A percentile compares a stretch with the other conserved stretches of the same genome.
phyloP scores from a whole-genome alignment of 2,797 vertebrate genomes.

The Pseudocheirus occidentalis region DNA sequence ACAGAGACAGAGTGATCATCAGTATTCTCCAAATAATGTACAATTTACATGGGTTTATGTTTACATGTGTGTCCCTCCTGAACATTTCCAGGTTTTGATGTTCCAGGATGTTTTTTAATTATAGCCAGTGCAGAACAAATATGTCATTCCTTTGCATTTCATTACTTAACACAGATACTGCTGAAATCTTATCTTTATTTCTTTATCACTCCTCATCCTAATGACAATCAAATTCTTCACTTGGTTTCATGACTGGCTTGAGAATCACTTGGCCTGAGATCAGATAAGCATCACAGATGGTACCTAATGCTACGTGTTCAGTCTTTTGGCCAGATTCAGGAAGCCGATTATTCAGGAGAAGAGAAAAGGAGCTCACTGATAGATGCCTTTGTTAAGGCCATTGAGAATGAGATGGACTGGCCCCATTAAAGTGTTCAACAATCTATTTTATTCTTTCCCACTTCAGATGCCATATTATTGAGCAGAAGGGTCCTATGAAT shows the following conservation, averaged over 20 bases:
- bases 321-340: slow-evolving; percentile 51
- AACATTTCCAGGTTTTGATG: background rate
- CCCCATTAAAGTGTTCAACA: slow-evolving; percentile 46
- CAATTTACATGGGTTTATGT: background rate
- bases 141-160: background rate
- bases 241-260: slow-evolving; percentile 59
- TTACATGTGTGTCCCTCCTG: background rate
- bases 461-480: slow-evolving; percentile 44
- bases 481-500: slow-evolving; percentile 42
- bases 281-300: slow-evolving; percentile 64
- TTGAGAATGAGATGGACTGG: slow-evolving; percentile 44
- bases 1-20: background rate
- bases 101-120: background rate
- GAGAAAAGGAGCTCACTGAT: slow-evolving; percentile 20
- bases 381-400: slow-evolving; percentile 25
- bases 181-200: background rate
- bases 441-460: slow-evolving; percentile 51
- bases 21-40: background rate
- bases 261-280: slow-evolving; percentile 65
- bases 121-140: background rate
- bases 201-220: slow-evolving; percentile 46
- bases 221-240: slow-evolving; percentile 48
- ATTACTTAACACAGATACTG: background rate
- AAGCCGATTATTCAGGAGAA: slow-evolving; percentile 50
- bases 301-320: slow-evolving; percentile 48